Percentiles rank a stretch among this genome's conserved stretches.
Conservation (phyloP, 2,113 vertebrate genomes). For the Nibea albiflora region DNA sequence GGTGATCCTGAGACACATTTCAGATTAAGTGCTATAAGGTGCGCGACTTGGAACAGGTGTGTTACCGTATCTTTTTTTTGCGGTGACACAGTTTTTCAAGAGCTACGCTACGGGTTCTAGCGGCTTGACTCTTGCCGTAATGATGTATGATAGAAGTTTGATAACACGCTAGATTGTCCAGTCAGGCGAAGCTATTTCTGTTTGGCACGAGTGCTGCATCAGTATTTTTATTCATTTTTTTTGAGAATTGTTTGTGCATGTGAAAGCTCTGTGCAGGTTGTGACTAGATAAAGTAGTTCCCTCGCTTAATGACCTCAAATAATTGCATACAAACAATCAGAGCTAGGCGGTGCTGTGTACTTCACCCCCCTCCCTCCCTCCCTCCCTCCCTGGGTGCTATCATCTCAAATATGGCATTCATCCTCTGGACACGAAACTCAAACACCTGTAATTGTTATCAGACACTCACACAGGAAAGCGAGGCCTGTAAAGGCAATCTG, state of each 20-base stretch:
- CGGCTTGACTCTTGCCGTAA: slow-evolving; percentile 8
- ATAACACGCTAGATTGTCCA: background rate
- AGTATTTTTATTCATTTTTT: background rate
- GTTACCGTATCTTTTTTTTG: slow-evolving; percentile 19
- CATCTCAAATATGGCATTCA: slow-evolving; percentile 41
- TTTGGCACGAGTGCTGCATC: background rate
- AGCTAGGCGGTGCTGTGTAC: background rate
- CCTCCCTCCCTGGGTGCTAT: background rate
- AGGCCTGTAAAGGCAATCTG: slow-evolving; percentile 69
- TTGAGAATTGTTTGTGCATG: background rate
- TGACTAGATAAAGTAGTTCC: background rate
- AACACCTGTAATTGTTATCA: slow-evolving; percentile 83
- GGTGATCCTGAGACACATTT: slow-evolving; percentile 45
- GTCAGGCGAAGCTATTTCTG: slow-evolving; percentile 28
- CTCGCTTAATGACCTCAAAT: slow-evolving; percentile 1
- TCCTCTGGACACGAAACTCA: slow-evolving; percentile 53
- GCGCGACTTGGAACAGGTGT: slow-evolving; percentile 41
- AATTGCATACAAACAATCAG: slow-evolving; percentile 16
- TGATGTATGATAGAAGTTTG: slow-evolving; percentile 23
- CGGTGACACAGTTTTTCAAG: slow-evolving; percentile 39
- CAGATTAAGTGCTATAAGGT: slow-evolving; percentile 14
- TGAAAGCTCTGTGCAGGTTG: background rate
- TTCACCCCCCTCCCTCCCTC: background rate
- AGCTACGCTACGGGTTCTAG: slow-evolving; percentile 7
- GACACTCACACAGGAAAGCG: slow-evolving; percentile 66